Base-by-base conservation (phyloP, 2,797 vertebrate genomes). In the Buceros bicornis region DNA sequence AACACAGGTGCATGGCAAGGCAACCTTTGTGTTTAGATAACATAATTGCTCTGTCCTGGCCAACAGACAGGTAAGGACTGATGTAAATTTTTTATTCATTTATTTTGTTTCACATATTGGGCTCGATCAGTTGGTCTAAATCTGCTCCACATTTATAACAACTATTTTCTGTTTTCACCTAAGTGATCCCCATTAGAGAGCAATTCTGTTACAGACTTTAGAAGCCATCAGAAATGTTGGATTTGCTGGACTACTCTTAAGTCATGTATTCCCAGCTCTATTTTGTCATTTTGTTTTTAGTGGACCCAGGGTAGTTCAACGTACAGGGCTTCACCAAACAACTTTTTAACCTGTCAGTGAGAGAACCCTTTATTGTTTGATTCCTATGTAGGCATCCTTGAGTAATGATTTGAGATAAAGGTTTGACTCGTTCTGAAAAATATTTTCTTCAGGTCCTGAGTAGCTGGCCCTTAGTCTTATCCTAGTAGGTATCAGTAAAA, bases 121-220 rank as follows among this genome's bases (percentile, higher is more conserved):
- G 37, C 28, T 78, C 83, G 4, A 47, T 80, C 16, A 50, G 0
- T 73, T 81, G 31, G 5, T 90, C 8, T 56, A 43, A 73, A 80
- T 66, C n/a, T 81, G 18, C 5, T 74, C 17, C 25, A 53, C 7
- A 1, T 33, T 56, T 78, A 17, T 15, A 60, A 16, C 18, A 25
- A 14, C n/a, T 51, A 8, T 21, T 82, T 87, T 67, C 11, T 43
- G 2, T 50, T 81, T 77, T 67, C 11, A 43, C 29, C 7, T 33
- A 15, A 2, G 13, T 60, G 37, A 20, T 67, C 20, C 24, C 6
- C 17, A 2, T 33, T 86, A 74, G 40, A 62, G 28, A 86, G 10
- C 13, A 60, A 11, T 66, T 45, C n/a, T 54, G 4, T 73, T 82
- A 50, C 0, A 0, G 15, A 16, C 6, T 65, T 57, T 10, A 92